A percentile compares a stretch with the other conserved stretches of the same genome.
Evolutionary conservation across 2,797 vertebrate genomes (phyloP).

Genomic region (Chelidonichthys spinosus): DNA sequence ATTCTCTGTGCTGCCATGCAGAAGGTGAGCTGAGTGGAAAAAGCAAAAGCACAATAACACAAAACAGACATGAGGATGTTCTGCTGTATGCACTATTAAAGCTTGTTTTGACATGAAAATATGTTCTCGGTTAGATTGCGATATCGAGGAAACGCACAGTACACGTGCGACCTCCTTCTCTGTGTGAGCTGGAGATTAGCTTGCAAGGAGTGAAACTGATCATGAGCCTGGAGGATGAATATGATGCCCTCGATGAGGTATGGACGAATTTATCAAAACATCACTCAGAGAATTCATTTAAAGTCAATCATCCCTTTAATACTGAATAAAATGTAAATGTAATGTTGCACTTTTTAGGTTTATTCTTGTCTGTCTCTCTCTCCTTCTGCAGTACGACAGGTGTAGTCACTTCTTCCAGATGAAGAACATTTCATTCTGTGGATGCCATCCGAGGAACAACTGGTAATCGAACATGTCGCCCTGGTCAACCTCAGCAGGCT

Average conservation of each 20-base stretch:
- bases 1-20: conserved; percentile 98
- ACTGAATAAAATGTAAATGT: not conserved
- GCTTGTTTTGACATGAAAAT: not conserved
- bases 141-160: conserved; percentile 94
- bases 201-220: conserved; percentile 95
- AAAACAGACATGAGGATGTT: not conserved
- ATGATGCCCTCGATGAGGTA: conserved; percentile 88
- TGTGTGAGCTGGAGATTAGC: conserved; percentile 95
- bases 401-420: conserved; percentile 99
- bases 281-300: not conserved
- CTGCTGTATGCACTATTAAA: not conserved
- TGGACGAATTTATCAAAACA: not conserved
- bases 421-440: conserved; percentile 99
- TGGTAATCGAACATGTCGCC: conserved; percentile 87
- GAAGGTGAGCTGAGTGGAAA: conserved; percentile 84
- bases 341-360: not conserved
- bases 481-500: too few species aligned
- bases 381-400: conserved; percentile 87
- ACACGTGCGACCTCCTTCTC: conserved; percentile 92
- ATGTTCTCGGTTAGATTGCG: conserved; percentile 86
- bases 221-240: conserved; percentile 90
- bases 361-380: conserved; percentile 16
- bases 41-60: not conserved
- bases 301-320: not conserved
- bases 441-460: conserved; percentile 96